Evolutionary conservation across 2,888 invertebrate species (phyloP).

Genomic region (Aleiodes leptofemur): DNA sequence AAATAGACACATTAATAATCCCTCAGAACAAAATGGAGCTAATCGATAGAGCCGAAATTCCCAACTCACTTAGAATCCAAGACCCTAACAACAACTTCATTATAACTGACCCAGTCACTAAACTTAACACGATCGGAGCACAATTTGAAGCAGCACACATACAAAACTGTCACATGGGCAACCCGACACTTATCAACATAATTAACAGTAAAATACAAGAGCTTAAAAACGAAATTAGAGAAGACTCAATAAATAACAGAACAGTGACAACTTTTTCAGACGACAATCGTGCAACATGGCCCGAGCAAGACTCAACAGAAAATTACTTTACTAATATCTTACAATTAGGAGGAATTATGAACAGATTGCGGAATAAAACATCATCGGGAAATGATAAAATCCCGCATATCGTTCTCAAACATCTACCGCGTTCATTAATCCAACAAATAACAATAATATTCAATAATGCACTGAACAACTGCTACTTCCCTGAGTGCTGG

Average conservation of each 20-base stretch:
- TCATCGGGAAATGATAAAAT: conserved; percentile 45
- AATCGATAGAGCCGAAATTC: conserved; percentile 7
- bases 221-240: conserved; percentile 28
- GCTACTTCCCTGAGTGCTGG: conserved; percentile 58
- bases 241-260: not conserved
- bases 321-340: not conserved
- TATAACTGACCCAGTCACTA: conserved; percentile 1
- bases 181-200: not conserved
- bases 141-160: conserved; percentile 39
- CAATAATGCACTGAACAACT: conserved; percentile 56
- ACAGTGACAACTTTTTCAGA: conserved; percentile 23
- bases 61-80: not conserved
- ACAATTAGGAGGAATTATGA: conserved; percentile 5
- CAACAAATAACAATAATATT: conserved; percentile 36
- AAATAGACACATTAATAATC: conserved; percentile 20
- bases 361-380: conserved; percentile 45
- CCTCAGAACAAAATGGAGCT: not conserved
- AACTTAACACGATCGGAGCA: conserved; percentile 41
- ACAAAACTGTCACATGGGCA: conserved; percentile 38
- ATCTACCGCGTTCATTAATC: conserved; percentile 35
- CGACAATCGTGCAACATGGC: not conserved
- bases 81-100: conserved; percentile 12
- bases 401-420: conserved; percentile 44
- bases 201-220: conserved; percentile 11
- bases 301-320: not conserved